Conservation (phyloP, 2,888 invertebrate species). For the Agrochola lota region DNA sequence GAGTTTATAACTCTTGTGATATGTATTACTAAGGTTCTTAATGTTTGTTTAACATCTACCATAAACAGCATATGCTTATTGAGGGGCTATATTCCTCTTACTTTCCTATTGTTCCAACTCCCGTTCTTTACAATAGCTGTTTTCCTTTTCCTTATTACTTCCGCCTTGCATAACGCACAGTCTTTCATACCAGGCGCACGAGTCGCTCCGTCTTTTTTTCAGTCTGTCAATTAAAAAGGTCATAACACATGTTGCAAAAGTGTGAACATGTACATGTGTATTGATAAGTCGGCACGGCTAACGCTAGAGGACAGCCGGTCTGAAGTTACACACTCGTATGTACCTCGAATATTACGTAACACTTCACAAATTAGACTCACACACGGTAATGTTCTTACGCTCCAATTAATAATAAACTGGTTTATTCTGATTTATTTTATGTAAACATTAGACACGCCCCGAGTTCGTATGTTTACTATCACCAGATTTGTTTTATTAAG, state of each 20-base stretch:
- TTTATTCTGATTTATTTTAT: slow-evolving; percentile 78
- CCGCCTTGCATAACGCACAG: slow-evolving; percentile 63
- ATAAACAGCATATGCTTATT: slow-evolving; percentile 34
- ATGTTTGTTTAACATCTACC: slow-evolving; percentile 38
- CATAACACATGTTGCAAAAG: slow-evolving; percentile 67
- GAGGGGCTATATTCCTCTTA: slow-evolving; percentile 44
- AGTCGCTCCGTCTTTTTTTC: slow-evolving; percentile 61
- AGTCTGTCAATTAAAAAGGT: slow-evolving; percentile 69
- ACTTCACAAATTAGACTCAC: slow-evolving; percentile 69
- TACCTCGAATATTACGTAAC: slow-evolving; percentile 57
- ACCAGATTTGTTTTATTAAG: slow-evolving; percentile 68
- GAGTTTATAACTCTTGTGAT: slow-evolving; percentile 22
- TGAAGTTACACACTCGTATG: slow-evolving; percentile 60
- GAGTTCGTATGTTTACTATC: slow-evolving; percentile 64
- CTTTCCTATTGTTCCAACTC: slow-evolving; percentile 61
- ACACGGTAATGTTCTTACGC: slow-evolving; percentile 84
- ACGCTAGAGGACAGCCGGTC: slow-evolving; percentile 65
- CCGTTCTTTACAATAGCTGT: slow-evolving; percentile 51
- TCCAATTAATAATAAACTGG: slow-evolving; percentile 83
- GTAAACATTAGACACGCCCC: slow-evolving; percentile 75
- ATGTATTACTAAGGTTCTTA: slow-evolving; percentile 16
- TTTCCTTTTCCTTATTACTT: slow-evolving; percentile 67
- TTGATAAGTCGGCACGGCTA: slow-evolving; percentile 64
- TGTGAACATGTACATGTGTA: slow-evolving; percentile 65
- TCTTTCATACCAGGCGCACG: slow-evolving; percentile 54